These are phyloP conservation scores for Microcebus murinus DNA, from an alignment of 2,113 vertebrate genomes.

Conservation along the genomic window DNA sequence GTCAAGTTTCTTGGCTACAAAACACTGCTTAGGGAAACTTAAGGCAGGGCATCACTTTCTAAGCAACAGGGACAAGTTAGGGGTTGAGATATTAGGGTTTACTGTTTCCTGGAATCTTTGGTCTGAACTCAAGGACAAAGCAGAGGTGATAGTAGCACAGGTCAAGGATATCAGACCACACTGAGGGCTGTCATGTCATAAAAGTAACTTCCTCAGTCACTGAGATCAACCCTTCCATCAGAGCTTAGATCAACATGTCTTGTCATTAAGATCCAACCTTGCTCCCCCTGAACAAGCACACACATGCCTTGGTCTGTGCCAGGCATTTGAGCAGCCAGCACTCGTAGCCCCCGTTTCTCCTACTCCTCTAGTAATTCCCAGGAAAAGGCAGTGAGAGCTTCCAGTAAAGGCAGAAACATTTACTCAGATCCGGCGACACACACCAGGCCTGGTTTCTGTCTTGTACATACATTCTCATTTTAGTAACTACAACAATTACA, in stretches of 20 bases:
- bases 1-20: neutral
- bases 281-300: rapidly evolving
- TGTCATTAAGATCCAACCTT: neutral
- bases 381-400: neutral
- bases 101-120: neutral
- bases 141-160: neutral
- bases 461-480: rapidly evolving
- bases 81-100: neutral
- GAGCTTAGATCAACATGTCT: neutral
- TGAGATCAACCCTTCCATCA: neutral
- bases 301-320: rapidly evolving
- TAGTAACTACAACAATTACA: neutral
- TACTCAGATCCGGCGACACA: rapidly evolving
- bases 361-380: neutral
- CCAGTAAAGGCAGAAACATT: neutral
- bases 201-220: neutral
- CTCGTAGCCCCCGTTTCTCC: no score
- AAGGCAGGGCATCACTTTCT: neutral
- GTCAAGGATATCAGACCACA: neutral
- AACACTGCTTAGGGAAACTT: neutral
- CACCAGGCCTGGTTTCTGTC: rapidly evolving
- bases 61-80: neutral
- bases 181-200: neutral
- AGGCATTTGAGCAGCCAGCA: neutral
- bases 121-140: neutral